phyloP scores from a whole-genome alignment of 2,888 invertebrate genomes.

The Auanema sp. region DNA sequence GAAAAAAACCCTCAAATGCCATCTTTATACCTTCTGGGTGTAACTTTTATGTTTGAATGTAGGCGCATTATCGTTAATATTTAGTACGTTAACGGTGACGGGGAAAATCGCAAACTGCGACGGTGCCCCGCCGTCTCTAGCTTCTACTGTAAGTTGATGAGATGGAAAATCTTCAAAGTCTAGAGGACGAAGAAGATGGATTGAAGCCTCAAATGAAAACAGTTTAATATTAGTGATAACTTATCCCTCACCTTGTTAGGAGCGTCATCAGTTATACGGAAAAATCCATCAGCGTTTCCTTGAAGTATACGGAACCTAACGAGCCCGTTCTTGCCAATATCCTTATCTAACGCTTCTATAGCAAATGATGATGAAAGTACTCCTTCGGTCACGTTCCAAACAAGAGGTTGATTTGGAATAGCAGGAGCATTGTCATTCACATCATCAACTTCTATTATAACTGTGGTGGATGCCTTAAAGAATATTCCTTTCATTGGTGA shows the following conservation, averaged over 20 bases:
- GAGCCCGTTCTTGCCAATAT: slow-evolving; percentile 14
- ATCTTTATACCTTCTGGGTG: slow-evolving; percentile 14
- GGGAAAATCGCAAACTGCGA: slow-evolving; percentile 15
- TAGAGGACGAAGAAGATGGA: slow-evolving; percentile 9
- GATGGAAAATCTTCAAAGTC: slow-evolving; percentile 14
- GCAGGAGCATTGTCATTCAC: slow-evolving; percentile 25
- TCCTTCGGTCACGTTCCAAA: slow-evolving; percentile 44
- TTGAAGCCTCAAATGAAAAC: slow-evolving; percentile 7
- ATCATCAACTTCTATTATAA: slow-evolving; percentile 28
- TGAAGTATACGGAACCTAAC: slow-evolving; percentile 27
- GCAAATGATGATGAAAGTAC: slow-evolving; percentile 14
- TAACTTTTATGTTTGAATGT: slow-evolving; percentile 10
- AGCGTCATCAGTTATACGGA: slow-evolving; percentile 21
- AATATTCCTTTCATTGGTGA: neutral
- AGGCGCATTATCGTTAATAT: slow-evolving; percentile 17
- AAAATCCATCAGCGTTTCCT: slow-evolving; percentile 29
- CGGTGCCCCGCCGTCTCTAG: slow-evolving; percentile 22
- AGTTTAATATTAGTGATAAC: neutral
- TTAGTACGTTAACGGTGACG: slow-evolving; percentile 21
- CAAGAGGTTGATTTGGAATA: slow-evolving; percentile 30
- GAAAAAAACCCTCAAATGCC: neutral
- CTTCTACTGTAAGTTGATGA: slow-evolving; percentile 23
- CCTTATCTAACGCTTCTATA: slow-evolving; percentile 19
- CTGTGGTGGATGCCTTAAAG: slow-evolving; percentile 27
- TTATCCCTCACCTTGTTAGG: slow-evolving; percentile 6